Conservation (phyloP, 2,888 invertebrate genomes). For the Eristalinus sepulchralis region DNA sequence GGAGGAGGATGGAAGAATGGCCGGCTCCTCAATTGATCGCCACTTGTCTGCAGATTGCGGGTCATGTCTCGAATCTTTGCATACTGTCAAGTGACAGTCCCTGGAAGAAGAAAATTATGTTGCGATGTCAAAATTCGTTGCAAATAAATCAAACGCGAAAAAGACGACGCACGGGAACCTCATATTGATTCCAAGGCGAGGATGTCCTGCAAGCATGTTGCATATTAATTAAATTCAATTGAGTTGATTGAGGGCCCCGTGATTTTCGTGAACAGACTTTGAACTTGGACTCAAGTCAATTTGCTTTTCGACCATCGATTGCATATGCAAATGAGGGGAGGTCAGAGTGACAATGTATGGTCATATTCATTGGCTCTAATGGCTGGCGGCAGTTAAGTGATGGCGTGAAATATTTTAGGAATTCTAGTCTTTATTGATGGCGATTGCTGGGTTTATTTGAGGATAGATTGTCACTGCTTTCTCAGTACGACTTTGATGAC, state of each 20-base stretch:
- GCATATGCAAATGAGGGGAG: neutral
- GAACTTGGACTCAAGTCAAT: conserved; percentile 7
- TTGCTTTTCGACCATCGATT: neutral
- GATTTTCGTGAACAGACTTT: conserved; percentile 13
- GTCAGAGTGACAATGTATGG: neutral
- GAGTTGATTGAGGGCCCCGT: conserved; percentile 29
- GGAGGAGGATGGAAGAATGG: neutral
- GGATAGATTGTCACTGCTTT: too few relatives aligned
- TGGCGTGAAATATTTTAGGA: neutral
- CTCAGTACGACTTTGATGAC: too few relatives aligned
- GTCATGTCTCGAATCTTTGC: conserved; percentile 16
- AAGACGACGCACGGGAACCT: conserved; percentile 28
- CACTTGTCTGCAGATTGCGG: neutral
- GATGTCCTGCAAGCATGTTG: conserved; percentile 55
- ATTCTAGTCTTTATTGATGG: neutral
- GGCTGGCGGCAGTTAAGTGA: neutral
- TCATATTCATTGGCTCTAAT: neutral
- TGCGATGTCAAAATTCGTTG: conserved; percentile 50
- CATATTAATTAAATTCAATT: conserved; percentile 56
- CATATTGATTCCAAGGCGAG: conserved; percentile 61
- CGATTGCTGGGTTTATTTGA: too few relatives aligned
- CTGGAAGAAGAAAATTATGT: conserved; percentile 43
- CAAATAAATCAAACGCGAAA: conserved; percentile 59
- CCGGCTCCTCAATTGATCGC: conserved; percentile 40
- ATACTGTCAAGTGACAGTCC: conserved; percentile 30